Percentiles rank a stretch among this genome's conserved stretches.
phyloP scores from a whole-genome alignment of 1,140 invertebrate genomes.

The Dreissena rostriformis region DNA sequence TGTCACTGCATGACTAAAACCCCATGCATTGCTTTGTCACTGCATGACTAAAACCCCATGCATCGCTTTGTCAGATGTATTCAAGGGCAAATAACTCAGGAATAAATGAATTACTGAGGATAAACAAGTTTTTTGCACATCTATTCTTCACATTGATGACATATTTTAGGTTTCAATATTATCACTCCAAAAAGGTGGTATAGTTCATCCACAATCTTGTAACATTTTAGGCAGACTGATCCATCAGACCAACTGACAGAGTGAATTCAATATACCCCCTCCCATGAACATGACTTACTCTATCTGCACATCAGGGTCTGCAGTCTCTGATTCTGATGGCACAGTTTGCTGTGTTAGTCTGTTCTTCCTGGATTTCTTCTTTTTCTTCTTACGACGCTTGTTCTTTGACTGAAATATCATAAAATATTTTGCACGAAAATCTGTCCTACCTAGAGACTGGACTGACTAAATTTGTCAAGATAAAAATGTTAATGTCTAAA shows the following conservation, averaged over 20 bases:
- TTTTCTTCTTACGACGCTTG: conserved; percentile 81
- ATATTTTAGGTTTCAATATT: not conserved
- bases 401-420: conserved; percentile 77
- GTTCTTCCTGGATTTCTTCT: conserved; percentile 79
- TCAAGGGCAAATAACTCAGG: no score
- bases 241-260: no score
- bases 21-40: no score
- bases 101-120: no score
- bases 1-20: no score
- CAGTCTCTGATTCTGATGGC: conserved; percentile 59
- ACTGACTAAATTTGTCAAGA: no score
- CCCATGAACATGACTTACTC: conserved; percentile 79
- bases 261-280: not conserved
- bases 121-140: not conserved
- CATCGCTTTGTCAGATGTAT: no score
- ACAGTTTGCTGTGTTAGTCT: conserved; percentile 65
- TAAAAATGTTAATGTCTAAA: no score
- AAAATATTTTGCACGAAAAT: conserved; percentile 7
- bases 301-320: conserved; percentile 81
- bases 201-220: not conserved
- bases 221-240: not conserved
- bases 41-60: no score
- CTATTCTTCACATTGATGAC: not conserved
- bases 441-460: no score
- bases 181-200: not conserved